Percentiles rank a stretch among this genome's conserved stretches.
These are phyloP conservation scores for Anoncus sp. DNA, from an alignment of 2,888 invertebrate genomes.

Conservation along the genomic window DNA sequence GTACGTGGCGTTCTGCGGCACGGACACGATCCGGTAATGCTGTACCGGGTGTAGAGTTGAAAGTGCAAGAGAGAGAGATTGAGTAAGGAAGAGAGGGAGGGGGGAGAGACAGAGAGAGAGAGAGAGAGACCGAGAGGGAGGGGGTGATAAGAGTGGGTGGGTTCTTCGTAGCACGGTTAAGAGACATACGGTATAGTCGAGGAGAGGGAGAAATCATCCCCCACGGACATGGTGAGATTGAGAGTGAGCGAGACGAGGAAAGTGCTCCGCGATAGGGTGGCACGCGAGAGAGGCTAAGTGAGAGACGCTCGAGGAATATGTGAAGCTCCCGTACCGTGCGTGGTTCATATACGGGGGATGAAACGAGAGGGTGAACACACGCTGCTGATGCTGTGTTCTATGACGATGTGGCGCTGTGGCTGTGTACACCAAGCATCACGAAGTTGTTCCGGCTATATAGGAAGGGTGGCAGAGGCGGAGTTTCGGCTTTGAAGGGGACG, in stretches of 20 bases:
- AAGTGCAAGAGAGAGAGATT: conserved; percentile 47
- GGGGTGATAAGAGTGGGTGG: conserved; percentile 52
- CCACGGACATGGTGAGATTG: conserved; percentile 51
- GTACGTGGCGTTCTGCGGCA: conserved; percentile 19
- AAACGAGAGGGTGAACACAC: conserved; percentile 60
- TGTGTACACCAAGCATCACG: conserved; percentile 50
- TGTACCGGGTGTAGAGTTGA: not conserved
- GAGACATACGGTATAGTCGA: conserved; percentile 34
- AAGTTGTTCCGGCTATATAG: conserved; percentile 56
- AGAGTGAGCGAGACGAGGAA: conserved; percentile 46
- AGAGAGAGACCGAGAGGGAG: conserved; percentile 50
- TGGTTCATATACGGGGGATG: conserved; percentile 51
- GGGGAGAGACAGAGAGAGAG: conserved; percentile 56
- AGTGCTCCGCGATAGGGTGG: conserved; percentile 43
- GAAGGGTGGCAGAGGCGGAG: conserved; percentile 73
- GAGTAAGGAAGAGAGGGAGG: too few relatives aligned
- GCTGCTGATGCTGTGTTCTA: conserved; percentile 15
- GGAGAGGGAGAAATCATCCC: conserved; percentile 57
- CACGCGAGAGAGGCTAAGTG: conserved; percentile 57
- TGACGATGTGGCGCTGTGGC: conserved; percentile 1
- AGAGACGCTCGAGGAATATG: conserved; percentile 37
- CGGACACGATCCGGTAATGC: conserved; percentile 7
- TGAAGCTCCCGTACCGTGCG: conserved; percentile 10
- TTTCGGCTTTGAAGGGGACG: conserved; percentile 73
- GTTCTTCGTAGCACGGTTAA: conserved; percentile 40